Base-by-base conservation (phyloP, 2,797 vertebrate species). In the Bradypus variegatus region DNA sequence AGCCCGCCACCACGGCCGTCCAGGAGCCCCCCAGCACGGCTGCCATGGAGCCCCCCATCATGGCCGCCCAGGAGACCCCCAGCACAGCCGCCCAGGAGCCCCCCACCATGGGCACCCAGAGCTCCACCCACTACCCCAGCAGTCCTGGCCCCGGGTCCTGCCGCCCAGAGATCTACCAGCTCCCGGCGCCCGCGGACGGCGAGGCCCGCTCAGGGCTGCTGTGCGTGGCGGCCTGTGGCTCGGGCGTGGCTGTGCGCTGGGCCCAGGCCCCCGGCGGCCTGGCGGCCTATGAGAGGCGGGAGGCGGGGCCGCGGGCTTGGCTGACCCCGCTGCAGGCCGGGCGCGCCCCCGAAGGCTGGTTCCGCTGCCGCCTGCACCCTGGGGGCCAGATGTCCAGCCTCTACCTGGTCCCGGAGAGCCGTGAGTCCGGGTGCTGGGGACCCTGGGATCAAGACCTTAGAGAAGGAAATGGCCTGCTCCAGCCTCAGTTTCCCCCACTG, bases 341-440 rank as follows among this genome's bases (percentile, higher is more conserved):
- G 38, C 82, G 85, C 64, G 10, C 10, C 62, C 93, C 97, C 18
- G 96, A 97, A 33, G 97, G 97, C 1, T 72, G 3, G 88, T 98
- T 97, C 87, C 92, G 94, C 41, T 98, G 97, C 0, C 84, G 92
- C n/a, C 80, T 90, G 0, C 91, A 96, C 8, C 94, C 8, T 0
- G 89, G 2, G 4, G 45, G 91, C 23, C 94, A 21, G 16, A 31
- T 0, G 2, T 96, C 67, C 72, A 96, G 55, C 16, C 86, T 97
- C 62, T 90, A 95, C 19, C 13, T 93, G 62, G 60, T 94, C 72
- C 10, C 0, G 0, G 72, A 91, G 36, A n/a, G 58, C 70, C 0
- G 95, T 97, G 10, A 67, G 82, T 38, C 65, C 93, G 0, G 95
- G 96, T 95, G 88, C 89, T 95, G 21, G 27, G 36, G 31, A 21